These are phyloP conservation scores for Pyrrhia umbra DNA, from an alignment of 2,888 invertebrate genomes.

Conservation along the genomic window DNA sequence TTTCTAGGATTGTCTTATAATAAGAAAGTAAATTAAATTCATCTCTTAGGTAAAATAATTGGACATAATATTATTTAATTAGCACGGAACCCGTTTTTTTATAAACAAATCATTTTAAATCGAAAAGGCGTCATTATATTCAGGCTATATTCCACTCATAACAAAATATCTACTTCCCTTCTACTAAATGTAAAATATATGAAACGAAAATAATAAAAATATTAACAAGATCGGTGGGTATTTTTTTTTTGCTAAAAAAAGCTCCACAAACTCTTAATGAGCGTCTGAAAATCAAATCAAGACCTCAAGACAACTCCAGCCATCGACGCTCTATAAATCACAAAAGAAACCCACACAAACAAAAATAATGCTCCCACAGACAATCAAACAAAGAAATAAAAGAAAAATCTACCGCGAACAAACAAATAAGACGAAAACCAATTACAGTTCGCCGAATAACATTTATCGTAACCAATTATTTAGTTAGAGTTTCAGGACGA, in stretches of 20 bases:
- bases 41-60: neutral
- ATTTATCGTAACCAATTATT: conserved; percentile 77
- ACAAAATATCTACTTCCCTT: no score
- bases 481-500: conserved; percentile 71
- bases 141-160: no score
- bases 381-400: conserved; percentile 60
- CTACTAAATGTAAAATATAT: no score
- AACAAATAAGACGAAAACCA: conserved; percentile 74
- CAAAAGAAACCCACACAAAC: conserved; percentile 47
- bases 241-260: no score
- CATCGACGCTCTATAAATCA: conserved; percentile 44
- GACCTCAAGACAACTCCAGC: conserved; percentile 27
- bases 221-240: no score
- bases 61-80: conserved; percentile 4
- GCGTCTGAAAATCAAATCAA: conserved; percentile 41
- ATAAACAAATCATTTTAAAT: no score
- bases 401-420: conserved; percentile 62
- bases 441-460: conserved; percentile 75
- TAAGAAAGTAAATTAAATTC: conserved; percentile 5
- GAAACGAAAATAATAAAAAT: no score
- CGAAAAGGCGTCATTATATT: no score
- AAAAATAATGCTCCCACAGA: conserved; percentile 48
- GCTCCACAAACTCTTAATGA: conserved; percentile 15
- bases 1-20: conserved; percentile 12
- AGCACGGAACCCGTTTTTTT: no score